These are phyloP conservation scores for Trichomalopsis sarcophagae DNA, from an alignment of 1,140 invertebrate genomes.

Conservation along the genomic window DNA sequence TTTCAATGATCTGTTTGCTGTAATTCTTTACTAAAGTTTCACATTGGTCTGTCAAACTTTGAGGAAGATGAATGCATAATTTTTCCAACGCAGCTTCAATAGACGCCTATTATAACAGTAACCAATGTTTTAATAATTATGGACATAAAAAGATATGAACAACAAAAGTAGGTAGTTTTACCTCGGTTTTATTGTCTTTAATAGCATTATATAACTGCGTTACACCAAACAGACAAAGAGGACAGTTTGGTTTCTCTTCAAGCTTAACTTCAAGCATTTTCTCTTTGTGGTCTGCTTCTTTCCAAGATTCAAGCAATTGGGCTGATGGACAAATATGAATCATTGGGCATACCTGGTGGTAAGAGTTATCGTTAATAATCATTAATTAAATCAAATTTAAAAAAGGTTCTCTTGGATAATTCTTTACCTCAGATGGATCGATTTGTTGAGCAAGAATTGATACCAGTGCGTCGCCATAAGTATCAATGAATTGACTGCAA, in stretches of 20 bases:
- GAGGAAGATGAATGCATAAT: constrained; percentile 83
- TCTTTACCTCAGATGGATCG: constrained; percentile 82
- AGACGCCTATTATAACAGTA: constrained; percentile 9
- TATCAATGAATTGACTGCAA: constrained; percentile 85
- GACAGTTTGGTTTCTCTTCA: constrained; percentile 80
- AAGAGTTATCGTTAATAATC: background rate
- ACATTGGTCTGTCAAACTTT: constrained; percentile 81
- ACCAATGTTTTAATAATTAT: background rate
- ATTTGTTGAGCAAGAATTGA: constrained; percentile 87
- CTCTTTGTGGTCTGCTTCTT: constrained; percentile 66
- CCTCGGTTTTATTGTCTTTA: constrained; percentile 83
- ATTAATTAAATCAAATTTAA: background rate
- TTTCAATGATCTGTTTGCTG: constrained; percentile 84
- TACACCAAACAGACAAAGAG: constrained; percentile 88
- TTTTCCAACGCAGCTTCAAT: constrained; percentile 83
- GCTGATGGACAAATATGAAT: constrained; percentile 77
- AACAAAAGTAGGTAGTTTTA: constrained; percentile 61
- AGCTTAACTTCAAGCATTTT: constrained; percentile 75
- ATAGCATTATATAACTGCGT: constrained; percentile 81
- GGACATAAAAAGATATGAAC: background rate
- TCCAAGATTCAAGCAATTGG: constrained; percentile 67
- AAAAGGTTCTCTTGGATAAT: background rate
- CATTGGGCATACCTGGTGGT: constrained; percentile 78
- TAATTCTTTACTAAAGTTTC: constrained; percentile 85
- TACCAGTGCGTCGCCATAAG: constrained; percentile 86